These are phyloP conservation scores for Ceratotherium simum DNA, from an alignment of 2,113 vertebrate genomes.

Conservation along the genomic window DNA sequence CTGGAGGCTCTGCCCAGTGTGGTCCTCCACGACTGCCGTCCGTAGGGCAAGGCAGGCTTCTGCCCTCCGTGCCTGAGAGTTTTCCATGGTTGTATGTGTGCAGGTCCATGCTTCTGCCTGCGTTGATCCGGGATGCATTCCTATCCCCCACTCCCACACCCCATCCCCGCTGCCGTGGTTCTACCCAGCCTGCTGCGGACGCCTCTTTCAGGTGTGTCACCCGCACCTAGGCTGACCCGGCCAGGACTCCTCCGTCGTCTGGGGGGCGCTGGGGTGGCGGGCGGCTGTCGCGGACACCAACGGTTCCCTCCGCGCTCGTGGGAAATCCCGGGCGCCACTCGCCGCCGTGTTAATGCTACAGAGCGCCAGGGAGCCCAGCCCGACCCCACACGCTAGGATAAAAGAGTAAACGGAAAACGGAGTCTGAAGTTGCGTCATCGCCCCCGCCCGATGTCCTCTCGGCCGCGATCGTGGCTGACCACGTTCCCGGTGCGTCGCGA, in stretches of 20 bases:
- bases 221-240: background rate
- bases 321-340: background rate
- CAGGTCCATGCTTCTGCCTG: background rate
- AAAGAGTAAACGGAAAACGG: background rate
- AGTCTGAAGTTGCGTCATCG: background rate
- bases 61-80: background rate
- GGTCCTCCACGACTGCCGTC: background rate
- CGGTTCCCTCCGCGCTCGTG: accelerated
- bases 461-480: background rate
- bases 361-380: background rate
- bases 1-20: background rate
- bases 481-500: background rate
- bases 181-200: background rate
- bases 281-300: background rate
- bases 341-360: background rate
- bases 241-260: background rate
- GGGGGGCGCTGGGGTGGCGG: background rate
- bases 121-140: background rate
- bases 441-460: background rate
- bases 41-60: background rate
- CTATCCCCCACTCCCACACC: no score
- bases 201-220: slow-evolving; percentile 60
- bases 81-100: background rate
- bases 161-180: background rate
- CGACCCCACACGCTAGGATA: background rate